Conservation (phyloP, 2,888 invertebrate genomes). For the Linnaemya tessellans region DNA sequence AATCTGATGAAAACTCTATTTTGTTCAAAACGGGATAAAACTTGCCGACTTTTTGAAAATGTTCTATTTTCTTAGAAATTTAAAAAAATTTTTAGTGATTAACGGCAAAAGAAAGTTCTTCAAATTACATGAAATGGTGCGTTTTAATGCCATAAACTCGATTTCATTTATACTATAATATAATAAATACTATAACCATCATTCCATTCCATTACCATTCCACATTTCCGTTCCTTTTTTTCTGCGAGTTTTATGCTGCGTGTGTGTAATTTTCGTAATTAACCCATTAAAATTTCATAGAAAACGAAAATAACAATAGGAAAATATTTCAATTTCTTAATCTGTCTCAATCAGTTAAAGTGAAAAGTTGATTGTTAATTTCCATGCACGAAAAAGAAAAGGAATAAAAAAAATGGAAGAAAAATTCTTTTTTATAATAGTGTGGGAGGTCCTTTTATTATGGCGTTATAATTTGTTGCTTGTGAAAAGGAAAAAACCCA, state of each 20-base stretch:
- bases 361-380: conserved; percentile 69
- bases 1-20: too few species aligned
- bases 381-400: conserved; percentile 19
- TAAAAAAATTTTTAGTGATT: too few species aligned
- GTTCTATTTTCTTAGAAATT: too few species aligned
- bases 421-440: conserved; percentile 32
- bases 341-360: conserved; percentile 62
- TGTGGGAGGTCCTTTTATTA: conserved; percentile 48
- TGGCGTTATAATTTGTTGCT: conserved; percentile 7
- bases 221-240: not conserved
- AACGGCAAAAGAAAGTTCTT: too few species aligned
- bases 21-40: too few species aligned
- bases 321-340: conserved; percentile 67
- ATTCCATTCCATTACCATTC: not conserved
- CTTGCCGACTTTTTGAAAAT: too few species aligned
- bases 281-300: conserved; percentile 63
- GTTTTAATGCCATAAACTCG: too few species aligned
- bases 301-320: conserved; percentile 27
- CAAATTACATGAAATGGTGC: too few species aligned
- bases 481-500: not conserved
- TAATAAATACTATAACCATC: too few species aligned
- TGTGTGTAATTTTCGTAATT: not conserved
- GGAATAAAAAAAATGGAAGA: conserved; percentile 1
- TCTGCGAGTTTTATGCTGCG: too few species aligned
- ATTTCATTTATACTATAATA: too few species aligned